Base-by-base conservation (phyloP, 2,113 vertebrate genomes). In the Poeciliopsis occidentalis region DNA sequence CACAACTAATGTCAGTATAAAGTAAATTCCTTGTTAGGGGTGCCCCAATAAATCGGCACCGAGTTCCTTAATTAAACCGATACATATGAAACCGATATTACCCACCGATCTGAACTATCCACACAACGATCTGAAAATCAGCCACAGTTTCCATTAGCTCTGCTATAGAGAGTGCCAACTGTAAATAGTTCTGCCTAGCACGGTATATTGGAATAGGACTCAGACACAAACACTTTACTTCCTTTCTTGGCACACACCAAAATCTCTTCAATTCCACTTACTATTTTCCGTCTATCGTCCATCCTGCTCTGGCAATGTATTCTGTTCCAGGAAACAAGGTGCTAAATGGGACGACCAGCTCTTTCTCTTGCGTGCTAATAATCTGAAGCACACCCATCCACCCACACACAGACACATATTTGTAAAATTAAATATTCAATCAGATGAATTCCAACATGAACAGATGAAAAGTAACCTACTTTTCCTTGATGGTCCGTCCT, bases 201-300 rank as follows among this genome's bases (percentile, higher is more conserved):
- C 4, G 15, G 5, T 47, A 47, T 2, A 47, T 47, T 47, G 44
- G 51, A n/a, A 57, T 24, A n/a, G 24, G 8, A 24, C 4, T n/a
- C 7, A 57, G 1, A 57, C 24, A n/a, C 24, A n/a, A 17, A n/a
- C 10, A 57, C 10, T 57, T n/a, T n/a, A 24, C 24, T 34, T n/a
- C 17, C 7, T 31, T 11, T 8, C 31, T 19, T 10, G 13, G 27
- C 3, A 39, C n/a, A 22, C 4, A 11, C 41, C 17, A 47, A 47
- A 47, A 47, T 17, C 8, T 57, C 3, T 41, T 57, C 1, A 12
- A 4, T 0, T 27, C 63, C 60, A 85, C 94, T 78, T 87, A 99
- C 98, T 95, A 98, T 93, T 96, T 97, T 85, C 98, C 98, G 0
- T 99, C 97, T 26, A 87, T 95, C 1, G 98, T 98, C 98, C 98